Evolutionary conservation across 2,113 vertebrate genomes (phyloP), one percentile per base, ranked within the genome.

Genomic region (Chitala chitala): DNA sequence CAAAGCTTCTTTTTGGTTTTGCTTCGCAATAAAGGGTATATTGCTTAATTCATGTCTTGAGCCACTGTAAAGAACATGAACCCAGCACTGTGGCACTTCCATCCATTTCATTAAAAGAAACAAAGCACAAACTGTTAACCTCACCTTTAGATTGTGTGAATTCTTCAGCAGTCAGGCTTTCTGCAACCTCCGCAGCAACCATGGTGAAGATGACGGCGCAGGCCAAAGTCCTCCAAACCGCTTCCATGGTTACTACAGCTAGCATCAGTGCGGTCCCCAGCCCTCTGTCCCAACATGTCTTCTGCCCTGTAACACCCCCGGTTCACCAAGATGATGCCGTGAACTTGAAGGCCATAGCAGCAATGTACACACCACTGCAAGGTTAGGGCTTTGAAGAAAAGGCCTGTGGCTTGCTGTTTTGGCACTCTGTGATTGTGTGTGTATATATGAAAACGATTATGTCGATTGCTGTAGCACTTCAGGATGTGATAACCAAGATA

Each of bases 261-360:
- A 82, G 88, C 79, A 83, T 91, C 86, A 84, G 88, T 83, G 89
- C 87, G 89, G 88, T 93, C 86, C 87, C 82, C 86, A 80, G 86
- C 82, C 85, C 81, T 84, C 91, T 82, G 94, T 93, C 91, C 94
- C 95, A 93, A 94, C 96, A 97, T 98, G 90, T 95, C 96, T 98
- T 93, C 96, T 91, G 90, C 91, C 92, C 90, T 86, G 84, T 75
- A 46, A 78, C 77, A 83, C 69, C 84, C 0, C 72, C 82, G 0
- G 53, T 79, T 82, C 84, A 89, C 80, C 77, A 75, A 70, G 74
- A 71, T 3, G 42, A 69, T 20, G 51, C 42, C 48, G 66, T n/a
- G 53, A 36, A 38, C 66, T 17, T 31, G 10, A 17, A 54, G 12
- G 29, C 74, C 74, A 75, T 75, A 29, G 10, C 54, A 5, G 54